Conservation (phyloP, 2,113 vertebrate species). For the Charadrius vociferus region DNA sequence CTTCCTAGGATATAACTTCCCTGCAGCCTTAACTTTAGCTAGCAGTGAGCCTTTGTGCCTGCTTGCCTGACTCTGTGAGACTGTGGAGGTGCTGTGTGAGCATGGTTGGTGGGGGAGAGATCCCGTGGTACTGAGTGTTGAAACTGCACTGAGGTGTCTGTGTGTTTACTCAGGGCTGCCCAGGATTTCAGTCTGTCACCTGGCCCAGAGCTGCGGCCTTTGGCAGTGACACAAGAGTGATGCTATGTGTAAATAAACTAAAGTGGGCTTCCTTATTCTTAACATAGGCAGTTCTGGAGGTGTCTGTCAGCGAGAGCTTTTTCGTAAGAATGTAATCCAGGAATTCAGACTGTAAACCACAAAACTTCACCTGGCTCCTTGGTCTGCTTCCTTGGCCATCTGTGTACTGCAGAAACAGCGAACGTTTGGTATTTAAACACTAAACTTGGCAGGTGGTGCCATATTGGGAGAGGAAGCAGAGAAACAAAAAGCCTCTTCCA, state of each 20-base stretch:
- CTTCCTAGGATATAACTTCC: background rate
- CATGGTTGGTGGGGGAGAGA: background rate
- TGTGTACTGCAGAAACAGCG: background rate
- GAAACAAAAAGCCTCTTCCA: background rate
- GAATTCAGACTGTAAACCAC: background rate
- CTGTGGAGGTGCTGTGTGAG: background rate
- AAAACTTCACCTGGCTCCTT: conserved; percentile 11
- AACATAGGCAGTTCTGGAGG: background rate
- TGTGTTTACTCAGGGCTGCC: background rate
- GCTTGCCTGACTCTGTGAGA: background rate
- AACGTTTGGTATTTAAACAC: background rate
- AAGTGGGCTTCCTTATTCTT: background rate
- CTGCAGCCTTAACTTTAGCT: background rate
- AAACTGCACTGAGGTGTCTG: background rate
- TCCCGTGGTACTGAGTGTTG: accelerated
- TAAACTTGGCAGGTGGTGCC: background rate
- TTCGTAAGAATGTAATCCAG: background rate
- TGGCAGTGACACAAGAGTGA: background rate
- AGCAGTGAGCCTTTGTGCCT: background rate
- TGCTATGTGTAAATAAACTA: background rate
- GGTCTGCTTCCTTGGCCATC: background rate
- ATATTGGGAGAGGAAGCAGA: background rate
- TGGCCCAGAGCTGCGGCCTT: background rate
- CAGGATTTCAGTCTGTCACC: background rate
- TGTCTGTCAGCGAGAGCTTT: background rate